These are phyloP conservation scores for Acanthochromis polyacanthus DNA, from an alignment of 2,113 vertebrate genomes.

Conservation along the genomic window DNA sequence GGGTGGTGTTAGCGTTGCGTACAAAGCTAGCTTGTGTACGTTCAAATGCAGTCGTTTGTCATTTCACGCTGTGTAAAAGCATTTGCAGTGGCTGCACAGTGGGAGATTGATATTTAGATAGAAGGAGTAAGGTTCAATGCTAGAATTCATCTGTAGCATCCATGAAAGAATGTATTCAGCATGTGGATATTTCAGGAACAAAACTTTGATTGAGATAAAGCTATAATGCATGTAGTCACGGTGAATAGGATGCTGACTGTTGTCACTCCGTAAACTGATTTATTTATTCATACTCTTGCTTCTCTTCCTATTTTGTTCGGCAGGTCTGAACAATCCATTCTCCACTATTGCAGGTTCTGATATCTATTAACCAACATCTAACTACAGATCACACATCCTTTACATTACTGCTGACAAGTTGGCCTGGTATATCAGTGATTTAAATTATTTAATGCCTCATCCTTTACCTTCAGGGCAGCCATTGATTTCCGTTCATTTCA, in stretches of 20 bases:
- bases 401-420: background rate
- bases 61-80: background rate
- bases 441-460: conserved; percentile 10
- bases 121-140: background rate
- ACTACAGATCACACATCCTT: background rate
- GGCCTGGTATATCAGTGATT: background rate
- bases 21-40: conserved; percentile 26
- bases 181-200: background rate
- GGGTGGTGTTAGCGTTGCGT: background rate
- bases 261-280: too few relatives aligned
- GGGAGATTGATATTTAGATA: background rate
- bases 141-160: background rate
- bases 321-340: background rate
- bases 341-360: background rate
- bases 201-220: background rate
- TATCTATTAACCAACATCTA: background rate
- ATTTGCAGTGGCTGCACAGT: background rate
- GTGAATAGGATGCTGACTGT: too few relatives aligned
- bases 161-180: background rate
- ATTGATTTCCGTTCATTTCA: conserved; percentile 43
- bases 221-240: too few relatives aligned
- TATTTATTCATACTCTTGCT: too few relatives aligned
- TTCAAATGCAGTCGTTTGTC: background rate
- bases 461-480: conserved; percentile 7
- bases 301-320: background rate